Percentiles rank a stretch among this genome's conserved stretches.
Conservation (phyloP, 2,113 vertebrate genomes). For the Neolamprologus variostigma region DNA sequence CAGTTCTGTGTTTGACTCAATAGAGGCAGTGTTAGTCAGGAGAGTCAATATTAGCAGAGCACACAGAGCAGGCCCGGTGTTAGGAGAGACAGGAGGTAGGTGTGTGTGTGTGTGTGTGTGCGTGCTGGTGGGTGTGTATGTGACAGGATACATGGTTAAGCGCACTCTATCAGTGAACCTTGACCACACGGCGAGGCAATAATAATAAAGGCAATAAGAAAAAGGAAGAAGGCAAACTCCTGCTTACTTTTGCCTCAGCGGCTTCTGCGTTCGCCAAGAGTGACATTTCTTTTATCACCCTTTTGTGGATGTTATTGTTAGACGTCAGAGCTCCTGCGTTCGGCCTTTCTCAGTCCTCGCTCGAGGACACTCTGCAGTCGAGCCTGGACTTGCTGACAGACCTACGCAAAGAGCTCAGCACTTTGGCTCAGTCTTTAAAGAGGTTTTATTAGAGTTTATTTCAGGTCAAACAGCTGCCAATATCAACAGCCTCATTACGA, state of each 20-base stretch:
- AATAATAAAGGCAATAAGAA: conserved; percentile 61
- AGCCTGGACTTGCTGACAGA: conserved; percentile 32
- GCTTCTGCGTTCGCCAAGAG: conserved; percentile 35
- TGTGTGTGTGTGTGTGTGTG: conserved; percentile 39
- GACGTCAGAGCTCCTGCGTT: conserved; percentile 5
- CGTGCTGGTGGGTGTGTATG: conserved; percentile 53
- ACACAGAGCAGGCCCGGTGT: conserved; percentile 79
- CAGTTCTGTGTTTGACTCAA: conserved; percentile 81
- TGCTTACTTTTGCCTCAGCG: conserved; percentile 38
- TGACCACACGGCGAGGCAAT: conserved; percentile 49
- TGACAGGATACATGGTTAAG: conserved; percentile 46
- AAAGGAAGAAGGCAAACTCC: conserved; percentile 39
- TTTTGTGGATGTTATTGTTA: conserved; percentile 36
- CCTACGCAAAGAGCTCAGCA: conserved; percentile 16
- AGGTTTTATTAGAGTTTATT: conserved; percentile 6
- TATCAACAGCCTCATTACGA: conserved; percentile 34
- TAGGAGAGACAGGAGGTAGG: conserved; percentile 72
- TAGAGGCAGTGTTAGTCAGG: conserved; percentile 82
- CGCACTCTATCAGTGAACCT: conserved; percentile 60
- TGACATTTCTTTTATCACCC: conserved; percentile 46
- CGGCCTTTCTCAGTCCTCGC: not conserved
- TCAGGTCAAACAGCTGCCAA: conserved; percentile 36
- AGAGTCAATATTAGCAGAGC: conserved; percentile 93
- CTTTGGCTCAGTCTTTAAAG: conserved; percentile 10
- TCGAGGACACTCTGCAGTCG: not conserved